phyloP scores from a whole-genome alignment of 1,140 invertebrate genomes.

The Sitodiplosis mosellana region DNA sequence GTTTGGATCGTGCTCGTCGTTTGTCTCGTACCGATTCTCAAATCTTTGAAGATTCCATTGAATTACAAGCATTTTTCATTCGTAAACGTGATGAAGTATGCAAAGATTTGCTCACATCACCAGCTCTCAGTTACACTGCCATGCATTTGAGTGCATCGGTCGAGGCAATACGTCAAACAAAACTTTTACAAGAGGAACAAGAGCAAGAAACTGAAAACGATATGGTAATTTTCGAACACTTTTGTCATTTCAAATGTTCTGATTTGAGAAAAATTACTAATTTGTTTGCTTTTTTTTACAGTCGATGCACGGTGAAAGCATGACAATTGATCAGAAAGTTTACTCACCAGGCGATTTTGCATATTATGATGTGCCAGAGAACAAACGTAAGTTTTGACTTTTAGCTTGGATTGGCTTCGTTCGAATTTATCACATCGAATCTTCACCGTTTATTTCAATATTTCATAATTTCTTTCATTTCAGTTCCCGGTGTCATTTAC shows the following conservation, averaged over 20 bases:
- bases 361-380: constrained; percentile 19
- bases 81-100: constrained; percentile 55
- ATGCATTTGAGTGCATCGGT: constrained; percentile 52
- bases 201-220: constrained; percentile 37
- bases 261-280: no score
- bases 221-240: no score
- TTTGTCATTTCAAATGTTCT: no score
- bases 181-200: constrained; percentile 63
- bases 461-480: no score
- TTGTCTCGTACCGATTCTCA: constrained; percentile 81
- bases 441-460: no score
- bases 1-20: constrained; percentile 74
- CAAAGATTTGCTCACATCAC: constrained; percentile 61
- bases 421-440: no score
- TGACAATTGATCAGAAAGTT: constrained; percentile 24
- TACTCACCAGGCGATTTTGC: constrained; percentile 23
- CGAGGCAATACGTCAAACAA: constrained; percentile 56
- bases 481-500: constrained; percentile 61
- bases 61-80: constrained; percentile 85
- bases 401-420: no score
- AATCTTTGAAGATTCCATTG: constrained; percentile 86
- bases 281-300: neutral
- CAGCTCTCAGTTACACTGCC: constrained; percentile 65
- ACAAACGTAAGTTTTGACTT: constrained; percentile 16
- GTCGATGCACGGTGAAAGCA: constrained; percentile 16